Evolutionary conservation across 2,797 vertebrate species (phyloP).

Genomic region (Sylvia borin): DNA sequence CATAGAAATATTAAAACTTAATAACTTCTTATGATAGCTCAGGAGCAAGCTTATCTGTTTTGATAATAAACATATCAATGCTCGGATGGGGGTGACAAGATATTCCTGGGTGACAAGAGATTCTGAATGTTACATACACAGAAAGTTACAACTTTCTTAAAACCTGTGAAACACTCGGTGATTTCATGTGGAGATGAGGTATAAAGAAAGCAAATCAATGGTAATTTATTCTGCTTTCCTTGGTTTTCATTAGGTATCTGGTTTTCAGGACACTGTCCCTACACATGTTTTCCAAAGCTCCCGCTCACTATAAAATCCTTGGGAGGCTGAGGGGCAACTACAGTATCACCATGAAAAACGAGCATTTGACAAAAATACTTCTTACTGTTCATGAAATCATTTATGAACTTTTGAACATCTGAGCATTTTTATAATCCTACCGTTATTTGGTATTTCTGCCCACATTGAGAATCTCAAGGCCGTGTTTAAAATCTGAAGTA

Average conservation of each 20-base stretch:
- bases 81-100: background rate
- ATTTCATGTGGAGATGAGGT: background rate
- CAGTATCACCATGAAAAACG: background rate
- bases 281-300: background rate
- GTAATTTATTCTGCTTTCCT: conserved; percentile 1
- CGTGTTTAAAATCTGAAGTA: background rate
- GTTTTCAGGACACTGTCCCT: background rate
- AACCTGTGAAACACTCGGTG: background rate
- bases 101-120: background rate
- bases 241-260: background rate
- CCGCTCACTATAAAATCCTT: background rate
- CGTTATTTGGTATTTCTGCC: background rate
- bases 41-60: background rate
- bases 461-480: background rate
- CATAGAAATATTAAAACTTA: background rate
- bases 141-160: background rate
- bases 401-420: background rate
- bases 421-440: background rate
- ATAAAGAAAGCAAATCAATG: background rate
- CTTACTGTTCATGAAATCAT: background rate
- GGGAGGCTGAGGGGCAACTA: background rate
- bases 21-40: background rate
- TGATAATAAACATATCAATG: background rate
- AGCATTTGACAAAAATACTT: background rate
- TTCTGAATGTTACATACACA: background rate